These are phyloP conservation scores for Formica exsecta DNA, from an alignment of 1,140 invertebrate genomes.

Conservation along the genomic window DNA sequence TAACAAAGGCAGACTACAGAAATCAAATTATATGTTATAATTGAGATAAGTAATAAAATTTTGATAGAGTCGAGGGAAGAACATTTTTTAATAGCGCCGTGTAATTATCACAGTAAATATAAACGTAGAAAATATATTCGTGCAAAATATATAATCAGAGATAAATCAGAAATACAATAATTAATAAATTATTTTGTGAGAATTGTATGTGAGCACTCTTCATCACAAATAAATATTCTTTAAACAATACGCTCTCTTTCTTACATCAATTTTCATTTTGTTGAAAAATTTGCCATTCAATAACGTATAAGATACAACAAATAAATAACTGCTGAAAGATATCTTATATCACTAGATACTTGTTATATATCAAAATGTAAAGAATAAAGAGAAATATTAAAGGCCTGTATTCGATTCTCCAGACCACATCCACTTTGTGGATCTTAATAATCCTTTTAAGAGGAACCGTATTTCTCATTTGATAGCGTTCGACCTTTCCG, in stretches of 20 bases:
- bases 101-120: too few species aligned
- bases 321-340: too few species aligned
- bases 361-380: not conserved
- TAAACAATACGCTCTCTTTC: too few species aligned
- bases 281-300: too few species aligned
- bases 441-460: not conserved
- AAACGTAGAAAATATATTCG: too few species aligned
- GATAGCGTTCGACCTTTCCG: conserved; percentile 31
- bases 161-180: too few species aligned
- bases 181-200: too few species aligned
- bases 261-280: too few species aligned
- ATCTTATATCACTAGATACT: not conserved
- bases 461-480: conserved; percentile 2
- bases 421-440: not conserved
- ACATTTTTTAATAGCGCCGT: not conserved
- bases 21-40: not conserved
- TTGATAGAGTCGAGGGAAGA: not conserved
- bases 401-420: not conserved
- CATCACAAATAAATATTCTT: too few species aligned
- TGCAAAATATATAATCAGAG: too few species aligned
- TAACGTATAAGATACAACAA: too few species aligned
- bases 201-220: too few species aligned
- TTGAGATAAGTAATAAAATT: not conserved
- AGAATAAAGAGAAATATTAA: not conserved
- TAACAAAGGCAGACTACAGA: not conserved